Evolutionary conservation across 1,140 invertebrate species (phyloP).

Genomic region (Anastatus disparis): DNA sequence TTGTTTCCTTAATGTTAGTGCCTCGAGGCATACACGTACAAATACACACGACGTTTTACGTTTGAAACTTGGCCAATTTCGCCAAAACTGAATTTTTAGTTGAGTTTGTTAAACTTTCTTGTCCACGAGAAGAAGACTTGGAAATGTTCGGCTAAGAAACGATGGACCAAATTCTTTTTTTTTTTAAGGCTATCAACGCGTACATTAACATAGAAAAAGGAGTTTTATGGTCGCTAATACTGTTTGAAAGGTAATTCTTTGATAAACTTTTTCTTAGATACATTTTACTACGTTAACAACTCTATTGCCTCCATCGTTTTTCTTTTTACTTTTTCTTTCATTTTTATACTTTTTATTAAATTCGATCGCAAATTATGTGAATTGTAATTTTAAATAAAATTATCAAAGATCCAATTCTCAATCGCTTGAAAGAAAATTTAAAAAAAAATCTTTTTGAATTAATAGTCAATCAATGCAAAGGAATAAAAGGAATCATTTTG

Average conservation of each 20-base stretch:
- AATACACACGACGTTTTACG: background rate
- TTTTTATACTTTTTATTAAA: too few relatives aligned
- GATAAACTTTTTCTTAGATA: background rate
- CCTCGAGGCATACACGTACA: background rate
- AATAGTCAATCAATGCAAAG: too few relatives aligned
- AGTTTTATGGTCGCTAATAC: slow-evolving; percentile 2
- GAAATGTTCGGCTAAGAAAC: too few relatives aligned
- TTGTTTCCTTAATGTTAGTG: background rate
- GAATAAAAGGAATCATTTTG: too few relatives aligned
- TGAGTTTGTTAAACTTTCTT: background rate
- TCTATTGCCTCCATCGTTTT: slow-evolving; percentile 11
- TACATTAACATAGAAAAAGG: slow-evolving; percentile 30
- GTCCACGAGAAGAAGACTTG: background rate
- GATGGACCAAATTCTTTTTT: too few relatives aligned
- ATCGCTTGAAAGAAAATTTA: too few relatives aligned
- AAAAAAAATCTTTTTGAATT: too few relatives aligned
- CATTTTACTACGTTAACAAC: too few relatives aligned
- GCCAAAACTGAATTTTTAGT: background rate
- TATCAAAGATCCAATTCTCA: too few relatives aligned
- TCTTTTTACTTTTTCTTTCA: background rate
- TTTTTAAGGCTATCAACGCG: too few relatives aligned
- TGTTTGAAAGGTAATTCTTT: background rate
- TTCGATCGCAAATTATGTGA: too few relatives aligned
- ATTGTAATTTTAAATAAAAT: too few relatives aligned
- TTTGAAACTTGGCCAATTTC: slow-evolving; percentile 8